Evolutionary conservation across 2,797 vertebrate genomes (phyloP).

Genomic region (Erpetoichthys calabaricus): DNA sequence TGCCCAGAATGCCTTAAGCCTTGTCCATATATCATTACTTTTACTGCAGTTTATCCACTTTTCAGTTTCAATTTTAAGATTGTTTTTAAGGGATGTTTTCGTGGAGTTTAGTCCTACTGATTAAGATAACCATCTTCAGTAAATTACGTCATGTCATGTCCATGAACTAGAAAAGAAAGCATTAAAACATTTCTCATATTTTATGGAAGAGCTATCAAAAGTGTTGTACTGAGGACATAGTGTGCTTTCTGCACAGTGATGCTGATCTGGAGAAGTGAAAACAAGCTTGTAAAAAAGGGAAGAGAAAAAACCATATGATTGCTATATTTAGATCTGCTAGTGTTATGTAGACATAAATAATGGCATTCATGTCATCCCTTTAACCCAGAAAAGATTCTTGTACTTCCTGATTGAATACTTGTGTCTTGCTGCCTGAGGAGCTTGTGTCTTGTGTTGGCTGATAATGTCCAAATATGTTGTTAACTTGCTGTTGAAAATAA

Average conservation of each 20-base stretch:
- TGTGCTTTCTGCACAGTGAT: too few relatives aligned
- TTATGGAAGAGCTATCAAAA: too few relatives aligned
- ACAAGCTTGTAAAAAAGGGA: background rate
- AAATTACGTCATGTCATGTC: slow-evolving; percentile 1
- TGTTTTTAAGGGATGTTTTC: slow-evolving; percentile 6
- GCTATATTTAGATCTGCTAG: background rate
- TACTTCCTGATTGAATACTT: background rate
- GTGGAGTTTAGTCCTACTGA: slow-evolving; percentile 12
- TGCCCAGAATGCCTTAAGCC: slow-evolving; percentile 7
- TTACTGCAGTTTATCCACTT: too few relatives aligned
- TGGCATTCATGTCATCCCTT: background rate
- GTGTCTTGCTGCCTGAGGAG: background rate
- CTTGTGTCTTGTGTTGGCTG: background rate
- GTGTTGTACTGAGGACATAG: too few relatives aligned
- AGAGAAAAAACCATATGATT: background rate
- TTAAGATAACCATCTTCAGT: slow-evolving; percentile 11
- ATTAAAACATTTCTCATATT: too few relatives aligned
- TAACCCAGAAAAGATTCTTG: background rate
- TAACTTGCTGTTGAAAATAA: slow-evolving; percentile 1
- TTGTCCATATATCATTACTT: too few relatives aligned
- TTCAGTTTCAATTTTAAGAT: too few relatives aligned
- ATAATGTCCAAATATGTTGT: background rate
- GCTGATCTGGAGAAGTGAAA: too few relatives aligned
- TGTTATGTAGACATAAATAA: background rate
- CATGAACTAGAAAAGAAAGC: too few relatives aligned